Evolutionary conservation across 1,140 invertebrate species (phyloP).

Genomic region (Nylanderia fulva): DNA sequence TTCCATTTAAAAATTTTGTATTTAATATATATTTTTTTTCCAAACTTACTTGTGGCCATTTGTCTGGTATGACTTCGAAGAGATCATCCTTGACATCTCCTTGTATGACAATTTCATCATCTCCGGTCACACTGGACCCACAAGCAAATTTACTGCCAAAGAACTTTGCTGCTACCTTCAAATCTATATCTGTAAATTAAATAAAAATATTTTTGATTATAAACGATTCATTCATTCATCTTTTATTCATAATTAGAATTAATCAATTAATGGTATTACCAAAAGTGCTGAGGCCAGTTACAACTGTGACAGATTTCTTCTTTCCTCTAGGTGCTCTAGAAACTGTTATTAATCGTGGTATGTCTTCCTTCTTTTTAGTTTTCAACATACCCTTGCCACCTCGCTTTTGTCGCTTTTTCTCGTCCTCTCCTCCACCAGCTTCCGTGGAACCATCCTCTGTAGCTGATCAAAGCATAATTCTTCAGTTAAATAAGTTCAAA

Average conservation of each 20-base stretch:
- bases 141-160: conserved; percentile 99
- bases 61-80: conserved; percentile 98
- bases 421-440: conserved; percentile 92
- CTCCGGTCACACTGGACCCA: conserved; percentile 98
- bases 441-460: conserved; percentile 87
- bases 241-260: not conserved
- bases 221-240: not conserved
- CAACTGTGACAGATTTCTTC: conserved; percentile 99
- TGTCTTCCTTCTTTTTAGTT: conserved; percentile 91
- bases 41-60: conserved; percentile 94
- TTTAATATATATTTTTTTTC: not conserved
- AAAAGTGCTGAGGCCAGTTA: conserved; percentile 95
- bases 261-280: conserved; percentile 89
- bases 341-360: conserved; percentile 93
- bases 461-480: conserved; percentile 26
- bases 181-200: conserved; percentile 94
- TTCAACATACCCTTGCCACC: conserved; percentile 93
- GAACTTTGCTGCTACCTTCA: conserved; percentile 99
- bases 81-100: conserved; percentile 99
- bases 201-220: not conserved
- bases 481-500: not conserved
- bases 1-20: not conserved
- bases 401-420: conserved; percentile 95
- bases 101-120: conserved; percentile 99
- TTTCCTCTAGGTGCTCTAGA: conserved; percentile 98